phyloP scores from a whole-genome alignment of 2,888 invertebrate genomes.

The Hermaeophaga mercurialis region DNA sequence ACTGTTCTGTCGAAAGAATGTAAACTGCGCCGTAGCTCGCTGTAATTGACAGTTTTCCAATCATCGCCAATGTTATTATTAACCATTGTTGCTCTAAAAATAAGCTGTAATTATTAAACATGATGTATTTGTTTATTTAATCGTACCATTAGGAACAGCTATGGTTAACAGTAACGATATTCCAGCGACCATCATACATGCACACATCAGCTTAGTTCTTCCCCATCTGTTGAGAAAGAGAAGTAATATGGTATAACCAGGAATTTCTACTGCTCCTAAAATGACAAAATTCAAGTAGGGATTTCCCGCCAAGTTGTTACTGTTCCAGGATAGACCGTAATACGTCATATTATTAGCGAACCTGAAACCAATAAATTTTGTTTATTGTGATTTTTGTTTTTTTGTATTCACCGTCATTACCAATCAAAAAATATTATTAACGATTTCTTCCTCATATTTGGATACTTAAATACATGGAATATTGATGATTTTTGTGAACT shows the following conservation, averaged over 20 bases:
- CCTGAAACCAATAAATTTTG: conserved; percentile 60
- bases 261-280: conserved; percentile 77
- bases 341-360: conserved; percentile 78
- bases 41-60: conserved; percentile 74
- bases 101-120: too few relatives aligned
- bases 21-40: conserved; percentile 76
- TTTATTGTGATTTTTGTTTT: background rate
- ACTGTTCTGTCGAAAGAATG: conserved; percentile 75
- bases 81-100: conserved; percentile 62
- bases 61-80: conserved; percentile 67
- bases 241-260: conserved; percentile 70
- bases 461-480: conserved; percentile 65
- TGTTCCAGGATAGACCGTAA: conserved; percentile 79
- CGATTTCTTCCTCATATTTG: conserved; percentile 68
- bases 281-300: conserved; percentile 75
- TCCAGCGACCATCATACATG: conserved; percentile 70
- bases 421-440: conserved; percentile 76
- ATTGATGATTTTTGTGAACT: conserved; percentile 39
- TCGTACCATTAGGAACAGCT: conserved; percentile 62
- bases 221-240: conserved; percentile 74
- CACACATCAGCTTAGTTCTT: conserved; percentile 69
- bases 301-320: conserved; percentile 73
- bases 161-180: conserved; percentile 64
- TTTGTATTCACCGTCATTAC: conserved; percentile 59
- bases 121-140: too few relatives aligned